Evolutionary conservation across 2,888 invertebrate species (phyloP), one percentile per base, ranked within the genome.

Genomic region (Leptopilina myrica): DNA sequence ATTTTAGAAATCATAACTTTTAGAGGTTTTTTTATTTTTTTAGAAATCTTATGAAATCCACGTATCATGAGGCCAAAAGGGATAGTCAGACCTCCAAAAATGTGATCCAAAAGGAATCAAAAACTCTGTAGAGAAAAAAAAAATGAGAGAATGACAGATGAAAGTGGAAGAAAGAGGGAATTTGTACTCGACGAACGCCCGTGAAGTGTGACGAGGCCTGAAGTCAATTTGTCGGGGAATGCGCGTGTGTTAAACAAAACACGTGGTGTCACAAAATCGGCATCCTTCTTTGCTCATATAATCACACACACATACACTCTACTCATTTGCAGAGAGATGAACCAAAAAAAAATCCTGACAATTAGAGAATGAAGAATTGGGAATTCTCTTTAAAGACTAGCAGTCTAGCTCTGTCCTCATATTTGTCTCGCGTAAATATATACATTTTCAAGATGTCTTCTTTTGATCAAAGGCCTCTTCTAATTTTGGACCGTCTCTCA

Each of bases 161-260:
- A 43, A 43, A 12, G 49, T 43, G 66, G 53, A 53, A 56, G 62
- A 12, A 59, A 15, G 76, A 14, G 78, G 53, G 75, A 67, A 62
- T 78, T 79, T 69, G 81, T 33, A 33, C 33, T 33, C 79, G 82
- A 81, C 75, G 84, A 80, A 83, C 81, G 81, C 79, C 73, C 73
- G 85, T 81, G 84, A 80, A 86, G 84, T 84, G 84, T 82, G 87
- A 82, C 88, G 87, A 90, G 90, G 90, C 89, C 90, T 91, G 90
- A 90, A 91, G 90, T 90, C 90, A 91, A 91, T 91, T 91, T 91
- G 91, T 90, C 90, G 91, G 89, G 88, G 91, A 91, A 91, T 91
- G 91, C 89, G 88, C 88, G 88, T 88, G 33, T 33, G 33, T 33
- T 33, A 86, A 86, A 87, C 86, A 90, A 91, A 43, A 43, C 91